These are phyloP conservation scores for Pheosia gnoma DNA, from an alignment of 2,888 invertebrate species.

Conservation along the genomic window DNA sequence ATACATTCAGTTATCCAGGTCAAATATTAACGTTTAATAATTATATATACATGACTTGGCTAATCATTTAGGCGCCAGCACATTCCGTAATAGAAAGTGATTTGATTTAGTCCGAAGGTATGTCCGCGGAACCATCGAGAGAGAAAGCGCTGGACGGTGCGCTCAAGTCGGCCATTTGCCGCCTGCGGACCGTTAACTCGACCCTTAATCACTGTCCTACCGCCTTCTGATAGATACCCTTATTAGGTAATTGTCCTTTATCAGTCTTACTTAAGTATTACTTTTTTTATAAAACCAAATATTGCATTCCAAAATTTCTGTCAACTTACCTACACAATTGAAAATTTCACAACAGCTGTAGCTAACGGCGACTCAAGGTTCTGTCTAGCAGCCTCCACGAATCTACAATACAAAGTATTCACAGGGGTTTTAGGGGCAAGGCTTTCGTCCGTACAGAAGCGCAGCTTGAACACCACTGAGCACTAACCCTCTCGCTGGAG, in stretches of 20 bases:
- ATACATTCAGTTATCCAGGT: neutral
- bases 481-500: conserved; percentile 60
- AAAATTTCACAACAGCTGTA: conserved; percentile 48
- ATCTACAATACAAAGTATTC: conserved; percentile 65
- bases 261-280: conserved; percentile 14
- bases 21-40: neutral
- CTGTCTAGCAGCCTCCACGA: conserved; percentile 47
- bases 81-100: conserved; percentile 52
- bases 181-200: conserved; percentile 43
- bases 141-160: conserved; percentile 69
- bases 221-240: conserved; percentile 18
- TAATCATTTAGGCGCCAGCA: conserved; percentile 9
- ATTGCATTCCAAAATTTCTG: conserved; percentile 29
- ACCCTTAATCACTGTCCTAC: conserved; percentile 2
- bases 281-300: conserved; percentile 20
- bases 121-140: conserved; percentile 36
- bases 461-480: conserved; percentile 75
- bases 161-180: conserved; percentile 75
- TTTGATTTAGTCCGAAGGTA: conserved; percentile 32
- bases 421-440: conserved; percentile 51
- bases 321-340: conserved; percentile 61
- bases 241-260: conserved; percentile 26
- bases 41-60: neutral
- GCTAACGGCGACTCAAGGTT: conserved; percentile 45
- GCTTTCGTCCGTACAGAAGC: conserved; percentile 55